phyloP scores from a whole-genome alignment of 2,797 vertebrate genomes.

The Pachyuromys duprasi region DNA sequence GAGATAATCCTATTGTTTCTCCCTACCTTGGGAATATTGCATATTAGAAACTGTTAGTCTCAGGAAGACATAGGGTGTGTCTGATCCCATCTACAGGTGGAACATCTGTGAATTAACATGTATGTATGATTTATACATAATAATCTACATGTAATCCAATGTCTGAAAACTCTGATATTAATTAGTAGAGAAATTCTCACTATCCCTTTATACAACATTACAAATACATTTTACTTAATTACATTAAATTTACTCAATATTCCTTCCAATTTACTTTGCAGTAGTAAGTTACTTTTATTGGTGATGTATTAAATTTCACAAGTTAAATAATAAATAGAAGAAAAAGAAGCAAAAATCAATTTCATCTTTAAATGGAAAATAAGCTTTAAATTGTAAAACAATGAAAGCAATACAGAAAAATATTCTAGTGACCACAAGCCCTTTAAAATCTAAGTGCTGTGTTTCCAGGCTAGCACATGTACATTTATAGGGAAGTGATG shows the following conservation, averaged over 20 bases:
- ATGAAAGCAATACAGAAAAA: slow-evolving; percentile 5
- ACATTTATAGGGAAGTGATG: neutral
- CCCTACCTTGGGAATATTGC: neutral
- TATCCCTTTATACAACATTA: neutral
- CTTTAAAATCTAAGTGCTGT: neutral
- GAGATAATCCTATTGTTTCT: neutral
- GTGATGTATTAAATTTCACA: neutral
- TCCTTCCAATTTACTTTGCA: neutral
- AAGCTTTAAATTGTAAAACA: neutral
- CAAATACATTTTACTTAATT: slow-evolving; percentile 16
- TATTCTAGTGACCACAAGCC: neutral
- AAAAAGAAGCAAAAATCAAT: neutral
- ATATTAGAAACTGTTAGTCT: neutral
- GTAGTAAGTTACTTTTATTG: neutral
- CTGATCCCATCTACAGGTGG: neutral
- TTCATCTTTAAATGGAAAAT: neutral
- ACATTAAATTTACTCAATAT: neutral
- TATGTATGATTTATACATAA: neutral
- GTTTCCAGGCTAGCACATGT: neutral
- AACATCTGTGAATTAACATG: neutral
- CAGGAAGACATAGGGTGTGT: neutral
- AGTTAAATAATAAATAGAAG: slow-evolving; percentile 9
- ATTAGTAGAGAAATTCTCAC: neutral
- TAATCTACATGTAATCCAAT: neutral
- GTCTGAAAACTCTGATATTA: neutral